Evolutionary conservation across 2,113 vertebrate species (phyloP).

Genomic region (Eupsittula cactorum): DNA sequence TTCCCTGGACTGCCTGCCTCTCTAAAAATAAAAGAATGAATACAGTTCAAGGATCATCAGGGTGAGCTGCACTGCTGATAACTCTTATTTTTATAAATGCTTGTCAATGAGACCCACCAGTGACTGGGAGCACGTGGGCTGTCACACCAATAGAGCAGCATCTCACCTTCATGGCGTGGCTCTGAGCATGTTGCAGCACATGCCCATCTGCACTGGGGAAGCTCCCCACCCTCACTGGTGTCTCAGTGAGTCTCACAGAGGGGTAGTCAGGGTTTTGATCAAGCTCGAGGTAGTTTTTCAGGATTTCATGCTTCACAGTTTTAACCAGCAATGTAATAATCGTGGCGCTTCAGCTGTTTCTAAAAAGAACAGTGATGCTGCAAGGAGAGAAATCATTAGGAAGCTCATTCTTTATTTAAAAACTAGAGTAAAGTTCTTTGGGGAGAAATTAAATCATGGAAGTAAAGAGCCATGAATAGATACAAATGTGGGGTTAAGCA

Average conservation of each 20-base stretch:
- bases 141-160: not conserved
- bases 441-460: not conserved
- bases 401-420: slow-evolving; percentile 2
- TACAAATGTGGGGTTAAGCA: not conserved
- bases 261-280: not conserved
- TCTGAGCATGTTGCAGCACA: accelerated
- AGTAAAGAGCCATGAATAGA: not conserved
- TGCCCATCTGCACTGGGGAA: accelerated
- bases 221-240: accelerated
- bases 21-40: not conserved
- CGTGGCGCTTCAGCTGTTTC: not conserved
- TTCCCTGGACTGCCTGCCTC: not conserved
- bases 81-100: not conserved
- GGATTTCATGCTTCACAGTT: not conserved
- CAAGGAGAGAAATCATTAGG: not conserved
- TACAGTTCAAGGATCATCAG: not conserved
- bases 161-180: accelerated
- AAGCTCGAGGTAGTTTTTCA: not conserved
- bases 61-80: not conserved
- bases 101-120: not conserved
- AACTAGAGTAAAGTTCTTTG: not conserved
- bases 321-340: not conserved
- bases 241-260: not conserved
- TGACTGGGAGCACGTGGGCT: not conserved
- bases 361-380: not conserved